phyloP scores from a whole-genome alignment of 2,888 invertebrate species.

The Plebejus argus region DNA sequence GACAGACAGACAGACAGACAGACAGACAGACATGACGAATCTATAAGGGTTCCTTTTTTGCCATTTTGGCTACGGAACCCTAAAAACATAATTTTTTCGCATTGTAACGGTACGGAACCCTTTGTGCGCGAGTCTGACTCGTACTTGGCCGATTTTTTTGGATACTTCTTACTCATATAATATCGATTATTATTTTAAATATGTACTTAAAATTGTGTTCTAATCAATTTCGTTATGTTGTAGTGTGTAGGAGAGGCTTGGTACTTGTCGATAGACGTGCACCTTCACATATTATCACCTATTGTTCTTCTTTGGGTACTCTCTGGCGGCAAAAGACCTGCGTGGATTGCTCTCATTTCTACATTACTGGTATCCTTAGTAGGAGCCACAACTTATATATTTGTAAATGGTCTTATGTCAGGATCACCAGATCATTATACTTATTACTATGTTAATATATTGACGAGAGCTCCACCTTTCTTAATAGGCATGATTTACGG shows the following conservation, averaged over 20 bases:
- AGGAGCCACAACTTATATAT: constrained; percentile 45
- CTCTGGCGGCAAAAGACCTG: constrained; percentile 39
- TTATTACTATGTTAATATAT: constrained; percentile 56
- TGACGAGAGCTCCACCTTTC: constrained; percentile 55
- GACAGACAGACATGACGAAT: too few relatives aligned
- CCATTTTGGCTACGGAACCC: too few relatives aligned
- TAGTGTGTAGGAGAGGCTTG: constrained; percentile 46
- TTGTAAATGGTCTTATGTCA: constrained; percentile 33
- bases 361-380: constrained; percentile 41
- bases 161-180: too few relatives aligned
- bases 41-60: too few relatives aligned
- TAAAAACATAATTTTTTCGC: too few relatives aligned
- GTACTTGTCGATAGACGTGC: constrained; percentile 48
- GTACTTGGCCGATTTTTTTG: too few relatives aligned
- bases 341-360: constrained; percentile 41
- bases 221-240: constrained; percentile 31
- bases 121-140: too few relatives aligned
- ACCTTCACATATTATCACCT: constrained; percentile 48
- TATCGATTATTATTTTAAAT: too few relatives aligned
- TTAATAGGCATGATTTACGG: constrained; percentile 55
- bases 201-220: too few relatives aligned
- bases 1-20: too few relatives aligned
- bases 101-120: too few relatives aligned
- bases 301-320: constrained; percentile 47
- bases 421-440: constrained; percentile 42